phyloP scores from a whole-genome alignment of 1,140 invertebrate genomes.

The Eufriesea mexicana region DNA sequence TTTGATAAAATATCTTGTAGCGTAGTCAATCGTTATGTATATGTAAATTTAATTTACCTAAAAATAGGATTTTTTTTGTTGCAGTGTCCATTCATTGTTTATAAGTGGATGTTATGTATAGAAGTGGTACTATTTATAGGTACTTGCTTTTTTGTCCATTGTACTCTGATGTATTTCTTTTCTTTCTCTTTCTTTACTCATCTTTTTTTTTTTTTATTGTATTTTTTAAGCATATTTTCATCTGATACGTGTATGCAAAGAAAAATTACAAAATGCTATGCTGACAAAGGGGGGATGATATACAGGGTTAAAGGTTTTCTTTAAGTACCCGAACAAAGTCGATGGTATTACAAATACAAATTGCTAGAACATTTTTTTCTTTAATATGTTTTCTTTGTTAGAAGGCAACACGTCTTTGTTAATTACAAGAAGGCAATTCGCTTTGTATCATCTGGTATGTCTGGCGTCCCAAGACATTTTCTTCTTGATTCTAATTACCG shows the following conservation, averaged over 20 bases:
- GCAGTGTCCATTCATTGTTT: slow-evolving; percentile 77
- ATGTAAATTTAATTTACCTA: slow-evolving; percentile 81
- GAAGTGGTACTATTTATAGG: slow-evolving; percentile 76
- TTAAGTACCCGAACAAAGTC: slow-evolving; percentile 79
- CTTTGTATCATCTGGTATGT: slow-evolving; percentile 82
- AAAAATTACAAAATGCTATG: slow-evolving; percentile 67
- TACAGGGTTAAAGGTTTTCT: slow-evolving; percentile 38
- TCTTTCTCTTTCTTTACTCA: slow-evolving; percentile 24
- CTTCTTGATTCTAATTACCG: slow-evolving; percentile 1
- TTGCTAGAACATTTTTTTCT: slow-evolving; percentile 71
- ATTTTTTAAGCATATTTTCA: slow-evolving; percentile 58
- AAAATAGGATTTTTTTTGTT: slow-evolving; percentile 80
- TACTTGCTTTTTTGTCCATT: slow-evolving; percentile 79
- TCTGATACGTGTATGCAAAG: slow-evolving; percentile 62
- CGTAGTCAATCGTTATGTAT: slow-evolving; percentile 79
- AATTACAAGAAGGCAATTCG: slow-evolving; percentile 81
- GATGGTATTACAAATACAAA: slow-evolving; percentile 73
- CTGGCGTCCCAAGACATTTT: slow-evolving; percentile 73
- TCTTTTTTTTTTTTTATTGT: slow-evolving; percentile 41
- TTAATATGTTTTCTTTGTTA: slow-evolving; percentile 75
- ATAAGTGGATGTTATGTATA: slow-evolving; percentile 78
- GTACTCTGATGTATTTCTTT: slow-evolving; percentile 72
- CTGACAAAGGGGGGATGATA: slow-evolving; percentile 39
- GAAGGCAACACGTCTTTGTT: slow-evolving; percentile 82
- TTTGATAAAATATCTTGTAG: slow-evolving; percentile 81